Evolutionary conservation across 2,888 invertebrate genomes (phyloP), one percentile per base, ranked within the genome.

Genomic region (Drosophila lutescens): DNA sequence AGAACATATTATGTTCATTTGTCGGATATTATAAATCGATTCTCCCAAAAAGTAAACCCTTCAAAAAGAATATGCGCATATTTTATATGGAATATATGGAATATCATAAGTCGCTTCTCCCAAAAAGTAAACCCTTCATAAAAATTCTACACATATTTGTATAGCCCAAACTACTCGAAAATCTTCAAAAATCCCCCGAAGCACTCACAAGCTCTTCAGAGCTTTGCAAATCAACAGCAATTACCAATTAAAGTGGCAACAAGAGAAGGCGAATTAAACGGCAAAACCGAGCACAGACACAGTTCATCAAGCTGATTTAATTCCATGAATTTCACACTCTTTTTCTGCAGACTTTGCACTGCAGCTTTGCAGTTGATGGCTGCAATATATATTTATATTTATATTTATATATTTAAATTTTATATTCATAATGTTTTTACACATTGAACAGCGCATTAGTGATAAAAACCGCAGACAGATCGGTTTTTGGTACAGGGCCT

Each of bases 401-500:
- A 36, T 26, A 47, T 44, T 36, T 50, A 38, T 63, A 43, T 53
- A 43, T 53, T 51, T 62, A 51, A 46, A 46, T 51, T 36, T 61
- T 63, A 54, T 65, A 65, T 65, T 65, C 65, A 53, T 54, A 44
- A 46, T 40, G 47, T 69, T 69, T 69, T 54, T 69, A 49, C 53
- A 56, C 46, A 62, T 50, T 53, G 55, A 70, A 34, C 34, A 55
- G 72, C 60, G 62, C 55, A 71, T 71, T 71, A 71, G 70, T 43
- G 72, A 71, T 51, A 62, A 71, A 71, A 71, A 51, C 70, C 70
- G 70, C 70, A 71, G 72, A 71, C 70, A 62, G 70, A 71, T 71
- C 62, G 66, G 58, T 51, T 44, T n/a, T 46, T n/a, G 20, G 49
- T 34, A 49, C 58, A 15, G 58, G 55, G 30, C 12, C 30, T 41